These are phyloP conservation scores for Mobula hypostoma DNA, from an alignment of 2,113 vertebrate species.

Conservation along the genomic window DNA sequence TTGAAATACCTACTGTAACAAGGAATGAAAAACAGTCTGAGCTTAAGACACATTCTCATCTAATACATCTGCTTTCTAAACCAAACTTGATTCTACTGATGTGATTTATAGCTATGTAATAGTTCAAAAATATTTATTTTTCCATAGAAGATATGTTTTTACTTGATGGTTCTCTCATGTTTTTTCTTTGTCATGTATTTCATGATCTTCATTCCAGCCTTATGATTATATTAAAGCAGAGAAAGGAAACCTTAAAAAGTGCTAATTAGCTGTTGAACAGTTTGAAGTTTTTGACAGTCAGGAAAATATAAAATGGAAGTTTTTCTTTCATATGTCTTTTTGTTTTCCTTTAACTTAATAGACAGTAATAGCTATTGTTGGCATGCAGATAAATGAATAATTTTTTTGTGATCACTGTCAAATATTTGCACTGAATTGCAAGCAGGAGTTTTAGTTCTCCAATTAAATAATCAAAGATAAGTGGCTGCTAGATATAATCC, in stretches of 20 bases:
- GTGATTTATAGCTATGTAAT: background rate
- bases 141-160: background rate
- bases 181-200: background rate
- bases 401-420: background rate
- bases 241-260: background rate
- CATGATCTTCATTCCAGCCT: background rate
- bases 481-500: background rate
- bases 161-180: background rate
- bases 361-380: background rate
- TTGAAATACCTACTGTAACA: background rate
- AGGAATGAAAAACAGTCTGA: background rate
- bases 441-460: background rate
- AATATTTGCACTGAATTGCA: background rate
- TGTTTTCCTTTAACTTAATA: background rate
- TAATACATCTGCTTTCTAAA: background rate
- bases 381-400: background rate
- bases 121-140: background rate
- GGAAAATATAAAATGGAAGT: background rate
- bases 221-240: background rate
- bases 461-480: background rate
- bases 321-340: background rate
- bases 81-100: background rate
- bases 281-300: background rate
- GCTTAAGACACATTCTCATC: background rate
- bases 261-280: background rate